A percentile compares a stretch with the other conserved stretches of the same genome.
phyloP scores from a whole-genome alignment of 2,797 vertebrate species.

The Onychomys arenicola region DNA sequence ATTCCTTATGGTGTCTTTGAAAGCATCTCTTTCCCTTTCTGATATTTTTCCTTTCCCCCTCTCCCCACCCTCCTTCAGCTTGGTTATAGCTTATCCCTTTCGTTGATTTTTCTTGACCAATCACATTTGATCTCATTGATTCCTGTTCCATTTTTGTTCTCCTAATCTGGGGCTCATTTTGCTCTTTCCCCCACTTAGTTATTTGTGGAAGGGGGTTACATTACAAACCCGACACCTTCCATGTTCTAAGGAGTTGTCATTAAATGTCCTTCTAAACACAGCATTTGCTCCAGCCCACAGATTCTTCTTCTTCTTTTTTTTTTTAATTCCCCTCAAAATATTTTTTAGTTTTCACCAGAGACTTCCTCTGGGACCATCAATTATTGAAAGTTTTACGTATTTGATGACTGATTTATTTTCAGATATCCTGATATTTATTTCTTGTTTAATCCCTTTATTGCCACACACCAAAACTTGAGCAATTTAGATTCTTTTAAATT shows the following conservation, averaged over 20 bases:
- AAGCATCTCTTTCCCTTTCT: background rate
- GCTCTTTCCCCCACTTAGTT: background rate
- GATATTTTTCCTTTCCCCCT: too few relatives aligned
- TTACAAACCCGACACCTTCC: background rate
- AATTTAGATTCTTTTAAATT: background rate
- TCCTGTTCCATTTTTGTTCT: background rate
- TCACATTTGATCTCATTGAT: background rate
- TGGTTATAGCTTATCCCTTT: background rate
- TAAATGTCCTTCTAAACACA: background rate
- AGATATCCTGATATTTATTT: background rate
- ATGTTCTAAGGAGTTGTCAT: background rate
- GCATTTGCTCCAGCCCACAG: background rate
- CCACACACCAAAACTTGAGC: background rate
- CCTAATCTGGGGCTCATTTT: background rate
- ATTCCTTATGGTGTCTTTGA: background rate
- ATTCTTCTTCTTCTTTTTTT: background rate
- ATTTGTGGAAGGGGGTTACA: background rate
- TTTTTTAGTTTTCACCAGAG: background rate
- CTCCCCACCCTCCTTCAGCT: background rate
- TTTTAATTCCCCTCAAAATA: background rate
- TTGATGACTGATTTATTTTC: background rate
- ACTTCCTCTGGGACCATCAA: background rate
- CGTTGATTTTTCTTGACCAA: constrained; percentile 30
- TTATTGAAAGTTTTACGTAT: background rate
- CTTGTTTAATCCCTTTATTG: background rate